Evolutionary conservation across 2,797 vertebrate species (phyloP).

Genomic region (Lepidocolaptes lacrymiger): DNA sequence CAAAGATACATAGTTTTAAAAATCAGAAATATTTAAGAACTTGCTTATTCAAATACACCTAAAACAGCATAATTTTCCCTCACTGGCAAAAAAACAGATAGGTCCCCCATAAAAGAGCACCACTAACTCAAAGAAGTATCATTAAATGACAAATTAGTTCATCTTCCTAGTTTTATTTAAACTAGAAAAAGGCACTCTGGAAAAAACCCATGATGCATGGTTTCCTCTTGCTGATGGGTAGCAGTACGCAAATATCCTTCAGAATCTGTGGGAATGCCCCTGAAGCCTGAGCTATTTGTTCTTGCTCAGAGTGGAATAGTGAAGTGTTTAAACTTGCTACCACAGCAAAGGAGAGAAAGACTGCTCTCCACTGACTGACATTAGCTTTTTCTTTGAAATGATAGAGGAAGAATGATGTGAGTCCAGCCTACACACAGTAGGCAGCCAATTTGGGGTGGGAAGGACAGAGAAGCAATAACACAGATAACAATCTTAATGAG

Average conservation of each 20-base stretch:
- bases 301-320: not conserved
- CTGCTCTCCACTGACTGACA: not conserved
- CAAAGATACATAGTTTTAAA: not conserved
- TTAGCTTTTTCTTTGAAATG: not conserved
- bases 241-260: not conserved
- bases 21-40: not conserved
- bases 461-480: not conserved
- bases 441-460: not conserved
- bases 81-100: not conserved
- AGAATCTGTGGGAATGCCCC: not conserved
- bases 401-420: not conserved
- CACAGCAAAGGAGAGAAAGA: not conserved
- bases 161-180: not conserved
- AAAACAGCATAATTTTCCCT: not conserved
- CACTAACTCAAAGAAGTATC: not conserved
- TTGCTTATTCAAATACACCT: not conserved
- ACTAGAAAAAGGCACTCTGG: not conserved
- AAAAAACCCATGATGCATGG: not conserved
- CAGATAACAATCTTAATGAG: slow-evolving; percentile 45
- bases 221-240: not conserved
- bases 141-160: not conserved
- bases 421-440: not conserved
- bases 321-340: not conserved
- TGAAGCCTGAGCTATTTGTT: not conserved
- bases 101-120: not conserved